These are phyloP conservation scores for Malurus melanocephalus DNA, from an alignment of 2,113 vertebrate genomes.

Conservation along the genomic window DNA sequence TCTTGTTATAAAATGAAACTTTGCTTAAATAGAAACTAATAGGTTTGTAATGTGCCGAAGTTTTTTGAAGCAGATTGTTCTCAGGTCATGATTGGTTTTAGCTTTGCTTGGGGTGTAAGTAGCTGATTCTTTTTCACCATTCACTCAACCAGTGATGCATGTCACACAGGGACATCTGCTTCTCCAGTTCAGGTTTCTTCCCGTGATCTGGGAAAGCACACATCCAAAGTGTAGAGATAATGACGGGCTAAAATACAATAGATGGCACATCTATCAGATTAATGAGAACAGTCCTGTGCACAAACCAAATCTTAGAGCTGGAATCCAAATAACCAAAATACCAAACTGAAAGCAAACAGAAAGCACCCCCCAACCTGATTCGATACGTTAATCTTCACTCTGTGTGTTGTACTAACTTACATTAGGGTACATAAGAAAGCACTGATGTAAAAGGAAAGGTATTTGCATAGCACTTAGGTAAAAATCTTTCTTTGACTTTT, in stretches of 20 bases:
- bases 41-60: neutral
- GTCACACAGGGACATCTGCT: neutral
- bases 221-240: neutral
- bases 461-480: neutral
- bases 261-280: neutral
- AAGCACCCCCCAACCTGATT: neutral
- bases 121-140: neutral
- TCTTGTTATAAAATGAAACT: neutral
- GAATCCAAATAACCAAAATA: neutral
- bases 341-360: neutral
- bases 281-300: neutral
- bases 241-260: neutral
- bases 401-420: neutral
- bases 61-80: neutral
- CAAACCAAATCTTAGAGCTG: neutral
- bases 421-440: neutral
- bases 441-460: neutral
- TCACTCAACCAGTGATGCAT: neutral
- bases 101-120: neutral
- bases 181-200: neutral
- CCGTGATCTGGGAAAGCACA: neutral
- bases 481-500: neutral
- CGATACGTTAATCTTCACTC: neutral
- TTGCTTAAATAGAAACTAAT: neutral
- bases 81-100: neutral